A percentile compares a stretch with the other conserved stretches of the same genome.
These are phyloP conservation scores for Leptothorax acervorum DNA, from an alignment of 2,888 invertebrate genomes.

Conservation along the genomic window DNA sequence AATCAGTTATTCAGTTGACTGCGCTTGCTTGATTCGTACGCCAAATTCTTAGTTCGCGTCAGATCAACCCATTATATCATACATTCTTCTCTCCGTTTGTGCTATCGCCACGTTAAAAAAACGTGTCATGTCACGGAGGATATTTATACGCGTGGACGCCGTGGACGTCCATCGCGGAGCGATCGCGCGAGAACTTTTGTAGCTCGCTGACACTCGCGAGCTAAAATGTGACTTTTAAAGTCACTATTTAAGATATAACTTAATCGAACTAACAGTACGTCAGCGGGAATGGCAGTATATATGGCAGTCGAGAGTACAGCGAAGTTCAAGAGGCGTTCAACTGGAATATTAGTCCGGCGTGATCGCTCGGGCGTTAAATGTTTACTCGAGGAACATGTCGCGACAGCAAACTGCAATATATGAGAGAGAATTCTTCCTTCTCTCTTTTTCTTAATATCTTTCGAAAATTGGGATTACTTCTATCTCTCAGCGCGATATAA, in stretches of 20 bases:
- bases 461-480: conserved; percentile 10
- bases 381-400: conserved; percentile 17
- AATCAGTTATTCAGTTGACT: not conserved
- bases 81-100: conserved; percentile 23
- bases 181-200: conserved; percentile 20
- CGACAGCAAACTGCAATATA: conserved; percentile 18
- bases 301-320: conserved; percentile 20
- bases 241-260: conserved; percentile 18
- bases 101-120: conserved; percentile 23
- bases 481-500: conserved; percentile 16
- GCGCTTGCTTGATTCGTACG: conserved; percentile 22
- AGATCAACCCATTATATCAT: conserved; percentile 6
- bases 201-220: conserved; percentile 13
- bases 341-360: conserved; percentile 11
- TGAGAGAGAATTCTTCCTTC: not conserved
- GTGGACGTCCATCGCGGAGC: conserved; percentile 15
- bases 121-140: conserved; percentile 26
- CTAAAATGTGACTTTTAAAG: conserved; percentile 9
- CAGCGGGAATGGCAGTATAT: conserved; percentile 45
- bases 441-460: conserved; percentile 8
- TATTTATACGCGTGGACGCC: conserved; percentile 22
- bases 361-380: conserved; percentile 4
- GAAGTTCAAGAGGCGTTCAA: conserved; percentile 17
- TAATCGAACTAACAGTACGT: conserved; percentile 33
- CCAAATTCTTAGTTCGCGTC: conserved; percentile 17